These are phyloP conservation scores for Galemys pyrenaicus DNA, from an alignment of 2,113 vertebrate genomes.

Conservation along the genomic window DNA sequence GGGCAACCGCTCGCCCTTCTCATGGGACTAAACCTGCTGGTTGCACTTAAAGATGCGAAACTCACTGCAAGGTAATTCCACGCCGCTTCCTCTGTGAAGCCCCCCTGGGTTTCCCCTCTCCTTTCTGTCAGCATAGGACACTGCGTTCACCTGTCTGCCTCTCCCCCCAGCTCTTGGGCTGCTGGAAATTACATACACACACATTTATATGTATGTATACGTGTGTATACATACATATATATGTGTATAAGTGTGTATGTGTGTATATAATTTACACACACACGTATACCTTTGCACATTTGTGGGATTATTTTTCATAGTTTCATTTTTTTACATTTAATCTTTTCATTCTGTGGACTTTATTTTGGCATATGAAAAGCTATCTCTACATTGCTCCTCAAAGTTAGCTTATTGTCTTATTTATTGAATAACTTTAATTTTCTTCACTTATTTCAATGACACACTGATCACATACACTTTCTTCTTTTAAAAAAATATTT, in stretches of 20 bases:
- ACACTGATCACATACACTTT: background rate
- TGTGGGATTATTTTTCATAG: too few species aligned
- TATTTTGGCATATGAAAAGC: background rate
- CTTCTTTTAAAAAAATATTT: too few species aligned
- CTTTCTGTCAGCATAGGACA: background rate
- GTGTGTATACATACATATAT: too few species aligned
- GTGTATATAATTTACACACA: too few species aligned
- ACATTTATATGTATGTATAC: too few species aligned
- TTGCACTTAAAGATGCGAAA: background rate
- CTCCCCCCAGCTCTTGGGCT: background rate
- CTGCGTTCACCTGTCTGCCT: too few species aligned
- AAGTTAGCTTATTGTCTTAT: background rate
- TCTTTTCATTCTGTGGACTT: background rate
- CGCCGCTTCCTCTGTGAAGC: background rate
- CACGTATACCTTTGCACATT: too few species aligned
- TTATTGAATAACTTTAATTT: background rate
- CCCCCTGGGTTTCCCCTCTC: background rate
- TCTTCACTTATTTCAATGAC: background rate
- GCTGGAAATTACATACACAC: too few species aligned
- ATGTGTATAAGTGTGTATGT: too few species aligned
- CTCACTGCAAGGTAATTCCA: background rate
- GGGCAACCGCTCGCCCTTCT: background rate
- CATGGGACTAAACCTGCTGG: background rate
- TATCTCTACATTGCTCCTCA: background rate
- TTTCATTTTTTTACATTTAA: too few species aligned